Evolutionary conservation across 2,888 invertebrate genomes (phyloP).

Genomic region (Apodemia mormo): DNA sequence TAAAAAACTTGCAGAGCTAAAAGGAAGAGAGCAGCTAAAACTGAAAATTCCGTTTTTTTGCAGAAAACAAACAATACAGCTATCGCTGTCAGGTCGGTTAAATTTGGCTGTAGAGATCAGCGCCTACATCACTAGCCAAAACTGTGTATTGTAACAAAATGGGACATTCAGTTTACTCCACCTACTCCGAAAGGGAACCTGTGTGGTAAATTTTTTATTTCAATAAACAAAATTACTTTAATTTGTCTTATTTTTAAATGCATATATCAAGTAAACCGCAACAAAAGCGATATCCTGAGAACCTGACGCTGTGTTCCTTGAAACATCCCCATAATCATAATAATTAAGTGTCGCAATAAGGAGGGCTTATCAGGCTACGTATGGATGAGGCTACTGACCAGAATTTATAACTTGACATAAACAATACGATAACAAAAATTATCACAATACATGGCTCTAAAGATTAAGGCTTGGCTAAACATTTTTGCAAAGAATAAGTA

Average conservation of each 20-base stretch:
- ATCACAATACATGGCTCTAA: slow-evolving; percentile 31
- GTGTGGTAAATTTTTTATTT: too few relatives aligned
- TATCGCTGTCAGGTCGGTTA: too few relatives aligned
- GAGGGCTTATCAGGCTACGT: slow-evolving; percentile 58
- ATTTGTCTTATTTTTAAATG: neutral
- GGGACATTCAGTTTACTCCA: too few relatives aligned
- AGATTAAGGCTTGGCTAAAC: neutral
- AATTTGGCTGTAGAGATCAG: too few relatives aligned
- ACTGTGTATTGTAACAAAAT: too few relatives aligned
- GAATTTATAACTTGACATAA: slow-evolving; percentile 43
- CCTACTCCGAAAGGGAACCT: too few relatives aligned
- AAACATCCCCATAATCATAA: slow-evolving; percentile 66
- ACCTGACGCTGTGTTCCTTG: slow-evolving; percentile 51
- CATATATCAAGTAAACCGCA: slow-evolving; percentile 6
- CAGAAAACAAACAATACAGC: too few relatives aligned
- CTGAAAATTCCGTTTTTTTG: too few relatives aligned
- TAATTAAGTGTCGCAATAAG: slow-evolving; percentile 70
- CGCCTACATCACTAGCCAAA: too few relatives aligned
- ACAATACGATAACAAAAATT: slow-evolving; percentile 10
- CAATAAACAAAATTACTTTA: neutral
- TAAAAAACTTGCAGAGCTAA: too few relatives aligned
- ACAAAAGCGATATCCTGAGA: slow-evolving; percentile 34
- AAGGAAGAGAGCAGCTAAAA: too few relatives aligned
- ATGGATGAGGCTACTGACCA: slow-evolving; percentile 57
- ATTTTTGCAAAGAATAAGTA: slow-evolving; percentile 29